These are phyloP conservation scores for Platichthys flesus DNA, from an alignment of 2,113 vertebrate genomes.

Conservation along the genomic window DNA sequence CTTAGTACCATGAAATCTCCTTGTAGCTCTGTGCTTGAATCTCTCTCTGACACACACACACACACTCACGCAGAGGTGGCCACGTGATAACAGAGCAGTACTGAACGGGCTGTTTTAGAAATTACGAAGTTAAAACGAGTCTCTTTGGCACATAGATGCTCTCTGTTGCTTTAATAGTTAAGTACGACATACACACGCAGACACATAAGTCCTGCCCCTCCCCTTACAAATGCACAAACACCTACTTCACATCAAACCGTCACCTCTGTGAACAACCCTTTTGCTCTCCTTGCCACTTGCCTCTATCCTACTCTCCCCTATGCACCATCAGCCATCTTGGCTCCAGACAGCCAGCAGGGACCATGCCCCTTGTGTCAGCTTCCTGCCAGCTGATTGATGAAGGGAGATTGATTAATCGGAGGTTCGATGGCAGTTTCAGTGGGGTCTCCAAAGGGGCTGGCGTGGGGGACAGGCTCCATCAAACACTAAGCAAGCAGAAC, in stretches of 20 bases:
- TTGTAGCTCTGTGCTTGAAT: constrained; percentile 20
- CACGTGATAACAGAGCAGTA: constrained; percentile 36
- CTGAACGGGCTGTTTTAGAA: constrained; percentile 31
- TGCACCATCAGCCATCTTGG: constrained; percentile 61
- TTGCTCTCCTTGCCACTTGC: constrained; percentile 4
- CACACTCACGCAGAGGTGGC: constrained; percentile 29
- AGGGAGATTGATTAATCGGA: constrained; percentile 73
- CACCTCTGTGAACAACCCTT: neutral
- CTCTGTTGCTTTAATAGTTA: neutral
- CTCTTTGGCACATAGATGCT: neutral
- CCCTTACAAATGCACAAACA: constrained; percentile 19
- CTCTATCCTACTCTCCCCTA: constrained; percentile 13
- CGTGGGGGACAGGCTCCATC: constrained; percentile 68
- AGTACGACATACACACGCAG: constrained; percentile 15
- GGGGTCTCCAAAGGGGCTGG: constrained; percentile 47
- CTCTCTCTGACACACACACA: constrained; percentile 2
- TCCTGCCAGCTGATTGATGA: constrained; percentile 66
- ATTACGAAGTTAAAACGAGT: neutral
- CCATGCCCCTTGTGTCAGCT: constrained; percentile 56
- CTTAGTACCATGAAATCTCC: constrained; percentile 62
- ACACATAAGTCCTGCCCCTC: constrained; percentile 1
- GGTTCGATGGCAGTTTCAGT: constrained; percentile 50
- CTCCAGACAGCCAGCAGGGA: constrained; percentile 47
- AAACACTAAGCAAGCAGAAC: constrained; percentile 77
- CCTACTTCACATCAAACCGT: constrained; percentile 8